phyloP scores from a whole-genome alignment of 1,140 invertebrate genomes.

The Carcinoscorpius rotundicauda region DNA sequence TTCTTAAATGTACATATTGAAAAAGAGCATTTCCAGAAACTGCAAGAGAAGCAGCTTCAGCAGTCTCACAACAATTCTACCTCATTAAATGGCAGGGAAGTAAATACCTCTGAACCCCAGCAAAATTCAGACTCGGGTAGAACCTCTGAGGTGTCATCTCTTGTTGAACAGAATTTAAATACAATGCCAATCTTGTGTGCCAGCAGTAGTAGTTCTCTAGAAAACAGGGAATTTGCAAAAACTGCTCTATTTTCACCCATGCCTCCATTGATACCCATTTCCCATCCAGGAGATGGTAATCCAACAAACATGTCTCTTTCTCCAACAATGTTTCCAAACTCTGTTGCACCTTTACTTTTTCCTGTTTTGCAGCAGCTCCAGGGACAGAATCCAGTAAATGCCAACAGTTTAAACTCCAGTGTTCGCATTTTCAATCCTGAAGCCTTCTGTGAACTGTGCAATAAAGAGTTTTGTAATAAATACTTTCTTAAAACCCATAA shows the following conservation, averaged over 20 bases:
- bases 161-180: background rate
- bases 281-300: slow-evolving; percentile 12
- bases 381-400: slow-evolving; percentile 21
- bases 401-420: slow-evolving; percentile 25
- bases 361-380: slow-evolving; percentile 12
- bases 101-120: slow-evolving; percentile 9
- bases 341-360: slow-evolving; percentile 25
- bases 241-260: slow-evolving; percentile 19
- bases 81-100: slow-evolving; percentile 16
- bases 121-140: slow-evolving; percentile 6
- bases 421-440: slow-evolving; percentile 83
- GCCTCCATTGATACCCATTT: slow-evolving; percentile 20
- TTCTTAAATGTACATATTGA: slow-evolving; percentile 27
- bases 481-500: slow-evolving; percentile 98
- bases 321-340: slow-evolving; percentile 24
- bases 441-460: slow-evolving; percentile 66
- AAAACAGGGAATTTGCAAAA: slow-evolving; percentile 14
- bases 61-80: slow-evolving; percentile 23
- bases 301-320: slow-evolving; percentile 14
- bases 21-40: slow-evolving; percentile 27
- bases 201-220: slow-evolving; percentile 6
- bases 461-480: slow-evolving; percentile 74
- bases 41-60: slow-evolving; percentile 23
- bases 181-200: background rate
- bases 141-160: background rate